These are phyloP conservation scores for Garrulus glandarius DNA, from an alignment of 2,797 vertebrate genomes.

Conservation along the genomic window DNA sequence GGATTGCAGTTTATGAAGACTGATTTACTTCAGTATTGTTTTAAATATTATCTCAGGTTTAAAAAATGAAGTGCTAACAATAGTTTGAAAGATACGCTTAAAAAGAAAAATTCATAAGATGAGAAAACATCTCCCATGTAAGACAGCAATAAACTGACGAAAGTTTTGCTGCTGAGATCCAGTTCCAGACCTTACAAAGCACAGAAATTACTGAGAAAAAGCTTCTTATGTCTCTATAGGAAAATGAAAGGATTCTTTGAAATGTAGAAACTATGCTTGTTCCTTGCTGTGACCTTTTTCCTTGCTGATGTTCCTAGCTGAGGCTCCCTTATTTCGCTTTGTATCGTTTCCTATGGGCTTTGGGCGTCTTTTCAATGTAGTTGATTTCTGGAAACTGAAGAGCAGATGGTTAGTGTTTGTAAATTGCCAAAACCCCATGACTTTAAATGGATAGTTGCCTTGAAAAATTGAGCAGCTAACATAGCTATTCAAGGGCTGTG, in stretches of 20 bases:
- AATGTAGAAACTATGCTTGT: background rate
- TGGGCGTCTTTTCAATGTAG: background rate
- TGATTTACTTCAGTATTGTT: background rate
- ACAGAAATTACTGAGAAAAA: background rate
- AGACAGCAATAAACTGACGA: background rate
- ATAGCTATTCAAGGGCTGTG: background rate
- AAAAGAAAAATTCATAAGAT: background rate
- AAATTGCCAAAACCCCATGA: slow-evolving; percentile 10
- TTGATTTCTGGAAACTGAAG: background rate
- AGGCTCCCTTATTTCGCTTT: background rate
- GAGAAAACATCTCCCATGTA: background rate
- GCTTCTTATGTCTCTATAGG: background rate
- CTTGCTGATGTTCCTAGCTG: background rate
- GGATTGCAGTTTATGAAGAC: background rate
- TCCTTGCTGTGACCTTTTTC: background rate
- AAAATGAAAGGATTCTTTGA: background rate
- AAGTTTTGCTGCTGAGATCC: background rate
- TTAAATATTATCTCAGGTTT: background rate
- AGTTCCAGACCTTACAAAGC: background rate
- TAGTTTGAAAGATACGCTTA: background rate
- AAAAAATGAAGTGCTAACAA: background rate
- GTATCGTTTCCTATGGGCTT: background rate
- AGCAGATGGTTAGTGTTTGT: slow-evolving; percentile 53
- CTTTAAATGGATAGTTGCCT: slow-evolving; percentile 2
- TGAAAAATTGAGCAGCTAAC: background rate